Conservation (phyloP, 2,113 vertebrate species). For the Oxygymnocypris stewartii region DNA sequence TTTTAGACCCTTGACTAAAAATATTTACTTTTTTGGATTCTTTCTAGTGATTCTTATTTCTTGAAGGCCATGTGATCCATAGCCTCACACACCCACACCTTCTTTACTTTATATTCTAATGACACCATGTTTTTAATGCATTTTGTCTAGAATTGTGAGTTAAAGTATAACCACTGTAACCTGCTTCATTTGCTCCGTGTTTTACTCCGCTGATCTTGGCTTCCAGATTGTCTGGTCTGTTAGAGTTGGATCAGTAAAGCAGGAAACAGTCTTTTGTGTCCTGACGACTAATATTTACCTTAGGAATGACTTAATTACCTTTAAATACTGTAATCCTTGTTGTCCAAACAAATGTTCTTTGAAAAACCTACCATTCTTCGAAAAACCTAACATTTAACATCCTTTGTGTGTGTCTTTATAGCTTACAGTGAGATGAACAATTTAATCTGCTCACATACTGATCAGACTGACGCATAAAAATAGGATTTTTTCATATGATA, state of each 20-base stretch:
- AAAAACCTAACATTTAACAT: background rate
- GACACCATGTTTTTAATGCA: background rate
- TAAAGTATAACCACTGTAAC: slow-evolving; percentile 16
- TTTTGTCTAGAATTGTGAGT: slow-evolving; percentile 3
- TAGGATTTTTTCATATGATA: background rate
- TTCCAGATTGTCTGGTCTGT: background rate
- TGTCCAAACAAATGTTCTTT: background rate
- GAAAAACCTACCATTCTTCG: no score
- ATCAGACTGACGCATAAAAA: background rate
- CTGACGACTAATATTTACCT: background rate
- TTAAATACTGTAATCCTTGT: background rate
- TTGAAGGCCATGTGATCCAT: background rate
- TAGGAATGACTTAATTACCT: background rate
- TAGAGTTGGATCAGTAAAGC: background rate
- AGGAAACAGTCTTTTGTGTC: background rate
- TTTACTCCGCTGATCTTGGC: background rate
- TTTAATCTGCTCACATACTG: background rate
- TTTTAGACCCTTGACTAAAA: background rate
- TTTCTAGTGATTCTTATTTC: slow-evolving; percentile 13
- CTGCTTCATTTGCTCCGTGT: background rate
- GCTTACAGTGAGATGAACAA: background rate
- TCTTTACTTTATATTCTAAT: slow-evolving; percentile 10
- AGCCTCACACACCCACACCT: background rate
- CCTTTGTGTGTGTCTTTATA: background rate
- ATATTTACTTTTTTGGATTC: background rate